phyloP scores from a whole-genome alignment of 1,140 invertebrate genomes.

The Stenopsyche tienmushanensis region DNA sequence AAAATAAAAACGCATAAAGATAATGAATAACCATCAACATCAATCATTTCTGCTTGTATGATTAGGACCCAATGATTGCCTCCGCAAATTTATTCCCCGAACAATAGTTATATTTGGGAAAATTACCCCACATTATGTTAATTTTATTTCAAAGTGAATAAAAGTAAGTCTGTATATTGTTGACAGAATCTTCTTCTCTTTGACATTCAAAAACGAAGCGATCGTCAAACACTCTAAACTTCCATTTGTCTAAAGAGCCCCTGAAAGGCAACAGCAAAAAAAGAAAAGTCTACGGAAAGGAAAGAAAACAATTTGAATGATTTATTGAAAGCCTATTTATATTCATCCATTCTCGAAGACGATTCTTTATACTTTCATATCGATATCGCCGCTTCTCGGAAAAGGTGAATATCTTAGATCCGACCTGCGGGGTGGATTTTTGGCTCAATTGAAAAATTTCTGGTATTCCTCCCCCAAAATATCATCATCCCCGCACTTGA shows the following conservation, averaged over 20 bases:
- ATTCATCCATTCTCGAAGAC: background rate
- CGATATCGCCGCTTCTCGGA: background rate
- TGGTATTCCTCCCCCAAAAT: too few relatives aligned
- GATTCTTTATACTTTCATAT: background rate
- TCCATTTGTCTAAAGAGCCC: constrained; percentile 1
- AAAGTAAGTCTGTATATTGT: background rate
- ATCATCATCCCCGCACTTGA: too few relatives aligned
- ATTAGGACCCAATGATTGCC: too few relatives aligned
- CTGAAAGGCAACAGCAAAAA: background rate
- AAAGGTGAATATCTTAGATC: constrained; percentile 1
- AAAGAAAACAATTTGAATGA: constrained; percentile 13
- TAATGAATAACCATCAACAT: too few relatives aligned
- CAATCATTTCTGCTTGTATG: too few relatives aligned
- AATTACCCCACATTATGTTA: too few relatives aligned
- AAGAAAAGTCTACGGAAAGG: background rate
- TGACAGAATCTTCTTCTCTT: background rate
- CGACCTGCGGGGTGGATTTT: too few relatives aligned
- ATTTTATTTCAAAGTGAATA: too few relatives aligned
- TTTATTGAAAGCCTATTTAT: constrained; percentile 12
- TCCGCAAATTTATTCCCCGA: too few relatives aligned
- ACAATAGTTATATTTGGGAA: too few relatives aligned
- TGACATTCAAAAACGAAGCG: constrained; percentile 4
- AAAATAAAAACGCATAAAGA: too few relatives aligned
- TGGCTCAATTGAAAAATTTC: too few relatives aligned
- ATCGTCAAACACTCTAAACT: background rate